Base-by-base conservation (phyloP, 1,140 invertebrate species). In the Papilio glaucus region DNA sequence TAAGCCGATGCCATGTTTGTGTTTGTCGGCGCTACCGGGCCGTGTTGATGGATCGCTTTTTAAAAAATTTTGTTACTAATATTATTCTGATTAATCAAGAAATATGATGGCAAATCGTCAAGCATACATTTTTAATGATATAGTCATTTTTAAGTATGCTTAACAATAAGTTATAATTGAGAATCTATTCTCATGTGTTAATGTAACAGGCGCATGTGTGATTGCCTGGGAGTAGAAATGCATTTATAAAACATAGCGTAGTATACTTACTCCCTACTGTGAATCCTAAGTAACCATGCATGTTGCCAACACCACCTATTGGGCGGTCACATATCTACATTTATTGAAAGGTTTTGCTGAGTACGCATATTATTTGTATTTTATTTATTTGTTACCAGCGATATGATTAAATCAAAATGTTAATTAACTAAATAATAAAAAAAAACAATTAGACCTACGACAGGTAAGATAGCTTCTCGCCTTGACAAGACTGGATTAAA, bases 1-100 rank as follows among this genome's bases (percentile, higher is more conserved):
- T 57, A 57, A 57, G 10, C 49, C 49, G 45, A 57, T 21, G 49
- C 49, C 49, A 57, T 57, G 21, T 57, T 57, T 57, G 49, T 57
- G 24, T 57, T 57, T 33, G 6, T 6, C 21, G 49, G 49, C 12
- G 18, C 21, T 13, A 12, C 49, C 49, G 49, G 49, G 12, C 18
- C 13, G 12, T n/a, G 1, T 9, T 57, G 49, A 57, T 57, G 49
- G 21, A 57, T 57, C 21, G 21, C 49, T 57, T 26, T 57, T 57
- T 57, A 57, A 57, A 57, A 26, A 57, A 21, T 57, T 57, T 57
- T 24, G 12, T 24, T 57, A 12, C 49, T 12, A 57, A 53, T 53
- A 53, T 24, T 24, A 24, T 57, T 12, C 24, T 57, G 24, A 49
- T 49, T 8, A 24, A n/a, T n/a, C n/a, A n/a, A n/a, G 3, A 57